Evolutionary conservation across 1,140 invertebrate species (phyloP), one percentile per base, ranked within the genome.

Genomic region (Pemphigus obesinymphae): DNA sequence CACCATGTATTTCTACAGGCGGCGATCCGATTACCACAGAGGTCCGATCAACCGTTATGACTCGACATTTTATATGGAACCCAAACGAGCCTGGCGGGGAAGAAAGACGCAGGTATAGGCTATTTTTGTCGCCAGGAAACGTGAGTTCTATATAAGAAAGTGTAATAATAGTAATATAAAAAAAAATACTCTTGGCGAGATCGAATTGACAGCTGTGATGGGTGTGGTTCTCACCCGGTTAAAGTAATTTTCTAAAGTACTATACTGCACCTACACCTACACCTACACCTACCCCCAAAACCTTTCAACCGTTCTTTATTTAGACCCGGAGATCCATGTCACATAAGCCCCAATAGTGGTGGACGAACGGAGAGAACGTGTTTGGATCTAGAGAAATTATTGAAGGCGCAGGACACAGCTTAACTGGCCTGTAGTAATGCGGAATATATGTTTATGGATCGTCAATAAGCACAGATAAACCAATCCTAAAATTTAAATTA

Each of bases 201-300:
- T 37, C 23, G 53, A 61, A 63, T 29, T 63, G 76, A 80, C 53
- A 80, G 76, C n/a, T n/a, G 76, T 63, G 76, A 61, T 80, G 53
- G 76, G 55, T 45, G 76, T 58, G 75, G 50, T 15, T 50, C 34
- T 26, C 31, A 20, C 15, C 23, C 34, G 53, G 76, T 63, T 80
- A 80, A 80, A 80, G 55, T 80, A 61, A 80, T 80, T 80, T 80
- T 45, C 37, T 45, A 45, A 80, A 80, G 76, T 55, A 43, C 53
- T 63, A 31, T n/a, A n/a, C n/a, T n/a, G n/a, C n/a, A n/a, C n/a
- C n/a, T n/a, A n/a, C n/a, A n/a, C n/a, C n/a, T n/a, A 10, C 20
- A 26, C 34, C 31, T 17, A 20, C 63, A 17, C n/a, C n/a, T n/a
- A n/a, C n/a, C 8, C 63, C 17, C n/a, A 11, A 43, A 70, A 45